Evolutionary conservation across 2,113 vertebrate species (phyloP), one percentile per base, ranked within the genome.

Genomic region (Aplodontia rufa): DNA sequence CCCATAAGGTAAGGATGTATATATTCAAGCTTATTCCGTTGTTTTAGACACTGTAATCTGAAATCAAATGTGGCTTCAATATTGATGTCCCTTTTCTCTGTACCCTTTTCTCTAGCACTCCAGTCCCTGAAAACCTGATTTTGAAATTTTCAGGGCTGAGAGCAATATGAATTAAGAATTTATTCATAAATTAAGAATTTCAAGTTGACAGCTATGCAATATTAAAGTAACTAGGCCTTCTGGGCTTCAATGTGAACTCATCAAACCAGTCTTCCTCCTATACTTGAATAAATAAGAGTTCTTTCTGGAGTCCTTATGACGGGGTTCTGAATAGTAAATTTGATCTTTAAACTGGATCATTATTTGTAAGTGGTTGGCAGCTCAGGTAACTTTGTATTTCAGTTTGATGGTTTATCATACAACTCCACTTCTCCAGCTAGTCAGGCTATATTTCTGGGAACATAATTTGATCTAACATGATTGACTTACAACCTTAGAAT

Each of bases 11-110:
- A 7, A 32, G 89, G 20, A 22, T 79, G 3, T 42, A 79, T 40
- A 83, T 75, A 93, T 92, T 82, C 20, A 90, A 91, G 5, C 0
- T 40, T 9, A 68, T 66, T 51, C 4, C n/a, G 51, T 86, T 62
- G 17, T 82, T 87, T 85, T 84, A 90, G 40, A 95, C 80, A 84
- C 20, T 75, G 14, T 40, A 90, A 82, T 80, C 53, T 82, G 42
- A 91, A 83, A 64, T 69, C 13, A 81, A 80, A 11, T 14, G 75
- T 68, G 10, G 1, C n/a, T 95, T 75, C 26, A 69, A 37, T 69
- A 83, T 51, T 60, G 51, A 71, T 1, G 37, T 80, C 26, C 4
- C 13, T 22, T 93, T 69, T 90, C 45, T 22, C 35, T 76, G 22
- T 5, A 47, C 3, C 69, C 24, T 60, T 60, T 89, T 2, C 14